Conservation (phyloP, 2,888 invertebrate genomes). For the Lissocephala sabroskyi region DNA sequence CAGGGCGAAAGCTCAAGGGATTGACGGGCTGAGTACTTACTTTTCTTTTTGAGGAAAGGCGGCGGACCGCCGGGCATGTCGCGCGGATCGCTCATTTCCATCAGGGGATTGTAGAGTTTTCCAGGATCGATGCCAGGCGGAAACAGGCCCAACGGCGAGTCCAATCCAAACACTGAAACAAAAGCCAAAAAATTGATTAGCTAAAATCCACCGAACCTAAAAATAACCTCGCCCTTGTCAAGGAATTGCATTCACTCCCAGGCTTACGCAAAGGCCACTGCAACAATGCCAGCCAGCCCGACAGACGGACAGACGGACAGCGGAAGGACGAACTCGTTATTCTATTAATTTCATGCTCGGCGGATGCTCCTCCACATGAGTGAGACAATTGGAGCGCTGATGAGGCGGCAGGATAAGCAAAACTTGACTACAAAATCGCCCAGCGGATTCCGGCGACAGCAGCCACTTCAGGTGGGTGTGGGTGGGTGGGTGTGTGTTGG, state of each 20-base stretch:
- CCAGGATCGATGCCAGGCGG: constrained; percentile 84
- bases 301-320: constrained; percentile 52
- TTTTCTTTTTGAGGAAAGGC: constrained; percentile 85
- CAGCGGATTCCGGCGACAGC: not conserved
- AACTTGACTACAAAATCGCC: constrained; percentile 4
- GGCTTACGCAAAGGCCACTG: constrained; percentile 56
- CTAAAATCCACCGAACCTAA: not conserved
- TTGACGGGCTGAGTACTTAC: constrained; percentile 74
- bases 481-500: constrained; percentile 8
- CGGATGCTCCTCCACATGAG: constrained; percentile 60
- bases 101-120: constrained; percentile 81
- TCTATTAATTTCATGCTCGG: constrained; percentile 69
- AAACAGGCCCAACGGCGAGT: constrained; percentile 82
- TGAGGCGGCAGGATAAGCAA: constrained; percentile 34
- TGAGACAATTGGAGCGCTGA: constrained; percentile 61
- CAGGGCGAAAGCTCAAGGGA: constrained; percentile 19
- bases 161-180: constrained; percentile 81
- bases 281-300: constrained; percentile 26
- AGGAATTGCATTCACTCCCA: constrained; percentile 23
- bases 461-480: constrained; percentile 2
- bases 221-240: constrained; percentile 7
- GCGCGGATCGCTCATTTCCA: constrained; percentile 83
- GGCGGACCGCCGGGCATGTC: constrained; percentile 79
- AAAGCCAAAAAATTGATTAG: not conserved
- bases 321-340: constrained; percentile 70